phyloP scores from a whole-genome alignment of 1,140 invertebrate genomes.

The Telenomus remus region DNA sequence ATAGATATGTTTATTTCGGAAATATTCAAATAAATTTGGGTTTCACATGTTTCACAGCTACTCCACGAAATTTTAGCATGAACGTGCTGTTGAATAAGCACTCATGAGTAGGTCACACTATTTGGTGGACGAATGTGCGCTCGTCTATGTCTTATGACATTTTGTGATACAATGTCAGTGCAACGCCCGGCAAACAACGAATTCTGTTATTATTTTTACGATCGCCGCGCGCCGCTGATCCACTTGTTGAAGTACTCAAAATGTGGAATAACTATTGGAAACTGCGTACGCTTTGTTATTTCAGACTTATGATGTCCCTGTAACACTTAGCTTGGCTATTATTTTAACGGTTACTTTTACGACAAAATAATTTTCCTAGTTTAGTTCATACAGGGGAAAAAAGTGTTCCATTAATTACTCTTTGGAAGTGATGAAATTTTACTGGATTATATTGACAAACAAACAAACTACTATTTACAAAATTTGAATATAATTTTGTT shows the following conservation, averaged over 20 bases:
- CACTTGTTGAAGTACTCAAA: conserved; percentile 50
- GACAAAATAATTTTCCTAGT: neutral
- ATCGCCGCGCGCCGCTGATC: conserved; percentile 36
- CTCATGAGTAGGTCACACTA: conserved; percentile 28
- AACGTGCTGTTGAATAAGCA: conserved; percentile 29
- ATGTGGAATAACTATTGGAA: conserved; percentile 35
- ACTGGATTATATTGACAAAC: too few relatives aligned
- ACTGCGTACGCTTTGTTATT: conserved; percentile 35
- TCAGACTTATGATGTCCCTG: conserved; percentile 40
- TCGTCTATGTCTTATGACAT: conserved; percentile 31
- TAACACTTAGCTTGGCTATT: conserved; percentile 35
- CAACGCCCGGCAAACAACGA: conserved; percentile 43
- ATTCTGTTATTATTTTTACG: conserved; percentile 56
- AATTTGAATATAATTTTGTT: too few relatives aligned
- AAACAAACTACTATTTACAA: too few relatives aligned
- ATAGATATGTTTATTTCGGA: too few relatives aligned
- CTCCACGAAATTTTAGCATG: too few relatives aligned
- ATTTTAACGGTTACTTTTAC: conserved; percentile 19
- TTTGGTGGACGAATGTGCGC: conserved; percentile 36
- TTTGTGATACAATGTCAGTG: conserved; percentile 41
- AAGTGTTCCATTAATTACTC: neutral
- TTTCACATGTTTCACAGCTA: too few relatives aligned
- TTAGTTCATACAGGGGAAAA: neutral
- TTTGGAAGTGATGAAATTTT: neutral
- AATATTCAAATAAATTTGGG: too few relatives aligned